These are phyloP conservation scores for Drepana arcuata DNA, from an alignment of 1,140 invertebrate species.

Conservation along the genomic window DNA sequence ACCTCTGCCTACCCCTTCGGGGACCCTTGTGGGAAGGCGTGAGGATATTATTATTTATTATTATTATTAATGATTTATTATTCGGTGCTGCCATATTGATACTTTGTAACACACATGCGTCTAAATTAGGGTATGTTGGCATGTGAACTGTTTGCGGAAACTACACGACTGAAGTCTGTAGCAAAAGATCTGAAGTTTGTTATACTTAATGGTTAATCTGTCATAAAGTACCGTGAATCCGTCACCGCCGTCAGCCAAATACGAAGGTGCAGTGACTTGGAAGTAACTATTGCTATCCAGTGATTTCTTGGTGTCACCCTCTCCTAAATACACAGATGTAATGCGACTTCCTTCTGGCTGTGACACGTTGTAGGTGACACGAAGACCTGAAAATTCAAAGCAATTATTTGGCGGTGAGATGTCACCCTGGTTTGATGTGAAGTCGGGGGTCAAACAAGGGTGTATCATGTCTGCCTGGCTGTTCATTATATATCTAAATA, in stretches of 20 bases:
- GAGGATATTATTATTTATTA: background rate
- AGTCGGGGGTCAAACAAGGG: too few relatives aligned
- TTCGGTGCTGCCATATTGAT: too few relatives aligned
- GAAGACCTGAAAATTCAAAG: constrained; percentile 38
- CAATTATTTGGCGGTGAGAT: constrained; percentile 50
- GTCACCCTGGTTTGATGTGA: too few relatives aligned
- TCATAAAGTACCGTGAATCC: constrained; percentile 1
- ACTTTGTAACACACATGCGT: too few relatives aligned
- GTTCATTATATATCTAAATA: too few relatives aligned
- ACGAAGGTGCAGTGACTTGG: constrained; percentile 27
- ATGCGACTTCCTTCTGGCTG: constrained; percentile 32
- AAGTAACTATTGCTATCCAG: constrained; percentile 28
- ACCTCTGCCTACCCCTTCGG: too few relatives aligned
- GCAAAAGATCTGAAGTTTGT: background rate
- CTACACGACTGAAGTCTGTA: background rate
- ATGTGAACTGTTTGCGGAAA: background rate
- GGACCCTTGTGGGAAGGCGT: background rate
- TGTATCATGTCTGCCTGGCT: too few relatives aligned
- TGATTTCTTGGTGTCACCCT: constrained; percentile 10
- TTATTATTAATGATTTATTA: background rate
- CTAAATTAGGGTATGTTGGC: background rate
- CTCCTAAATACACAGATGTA: constrained; percentile 12
- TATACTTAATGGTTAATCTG: too few relatives aligned
- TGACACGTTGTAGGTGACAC: constrained; percentile 38
- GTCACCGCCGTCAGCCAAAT: constrained; percentile 41